A percentile compares a stretch with the other conserved stretches of the same genome.
These are phyloP conservation scores for Protodeltote pygarga DNA, from an alignment of 2,888 invertebrate genomes.

Conservation along the genomic window DNA sequence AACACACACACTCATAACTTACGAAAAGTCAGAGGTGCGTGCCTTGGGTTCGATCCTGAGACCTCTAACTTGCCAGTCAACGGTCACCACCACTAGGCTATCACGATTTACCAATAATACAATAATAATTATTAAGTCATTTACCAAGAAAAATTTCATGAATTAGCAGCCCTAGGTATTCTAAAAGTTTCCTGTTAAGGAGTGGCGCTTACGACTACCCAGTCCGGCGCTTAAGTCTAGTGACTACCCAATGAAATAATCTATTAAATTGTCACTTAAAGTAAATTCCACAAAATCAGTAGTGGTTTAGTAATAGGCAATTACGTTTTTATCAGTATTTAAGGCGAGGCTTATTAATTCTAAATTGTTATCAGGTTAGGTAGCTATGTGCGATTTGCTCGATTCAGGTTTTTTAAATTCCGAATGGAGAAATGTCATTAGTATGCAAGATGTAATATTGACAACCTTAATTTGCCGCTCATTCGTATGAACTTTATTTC, in stretches of 20 bases:
- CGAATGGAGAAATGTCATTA: constrained; percentile 54
- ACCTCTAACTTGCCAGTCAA: too few species aligned
- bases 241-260: not conserved
- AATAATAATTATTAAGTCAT: too few species aligned
- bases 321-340: constrained; percentile 40
- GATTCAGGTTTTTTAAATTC: constrained; percentile 50
- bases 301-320: constrained; percentile 26
- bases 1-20: too few species aligned
- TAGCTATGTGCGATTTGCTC: constrained; percentile 53
- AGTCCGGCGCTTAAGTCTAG: too few species aligned
- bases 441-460: constrained; percentile 53
- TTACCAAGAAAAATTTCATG: too few species aligned
- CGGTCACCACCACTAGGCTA: too few species aligned
- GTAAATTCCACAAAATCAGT: constrained; percentile 20
- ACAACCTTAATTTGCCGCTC: constrained; percentile 2
- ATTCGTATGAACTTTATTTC: not conserved
- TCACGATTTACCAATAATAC: too few species aligned
- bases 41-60: too few species aligned
- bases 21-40: too few species aligned
- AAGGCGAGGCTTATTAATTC: constrained; percentile 51
- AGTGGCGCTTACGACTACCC: too few species aligned
- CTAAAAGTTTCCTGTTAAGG: too few species aligned
- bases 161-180: too few species aligned
- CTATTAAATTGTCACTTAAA: not conserved
- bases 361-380: constrained; percentile 53